These are phyloP conservation scores for Empis stercorea DNA, from an alignment of 2,888 invertebrate genomes.

Conservation along the genomic window DNA sequence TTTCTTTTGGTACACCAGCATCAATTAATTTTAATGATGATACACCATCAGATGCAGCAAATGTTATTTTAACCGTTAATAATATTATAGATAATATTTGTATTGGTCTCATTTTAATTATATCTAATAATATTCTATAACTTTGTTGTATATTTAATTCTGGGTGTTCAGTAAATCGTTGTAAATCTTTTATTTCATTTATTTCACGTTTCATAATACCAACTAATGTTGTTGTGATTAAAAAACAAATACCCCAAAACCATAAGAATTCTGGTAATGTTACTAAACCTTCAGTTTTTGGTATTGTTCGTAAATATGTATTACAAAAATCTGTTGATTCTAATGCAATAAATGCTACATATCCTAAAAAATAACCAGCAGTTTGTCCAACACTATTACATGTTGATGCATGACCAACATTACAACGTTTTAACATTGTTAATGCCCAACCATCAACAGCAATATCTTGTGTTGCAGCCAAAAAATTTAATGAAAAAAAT, in stretches of 20 bases:
- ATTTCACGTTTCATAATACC: slow-evolving; percentile 78
- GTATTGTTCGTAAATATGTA: slow-evolving; percentile 64
- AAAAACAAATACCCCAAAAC: slow-evolving; percentile 90
- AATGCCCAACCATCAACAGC: slow-evolving; percentile 99
- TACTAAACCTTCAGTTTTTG: slow-evolving; percentile 57
- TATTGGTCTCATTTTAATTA: slow-evolving; percentile 72
- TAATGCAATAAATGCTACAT: slow-evolving; percentile 89
- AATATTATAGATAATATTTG: slow-evolving; percentile 64
- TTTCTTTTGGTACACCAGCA: slow-evolving; percentile 91
- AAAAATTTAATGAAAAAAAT: slow-evolving; percentile 85
- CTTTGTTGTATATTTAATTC: slow-evolving; percentile 49
- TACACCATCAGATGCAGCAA: slow-evolving; percentile 90
- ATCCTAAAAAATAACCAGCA: slow-evolving; percentile 92
- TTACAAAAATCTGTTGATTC: slow-evolving; percentile 96
- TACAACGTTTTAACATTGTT: slow-evolving; percentile 94
- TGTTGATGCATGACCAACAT: slow-evolving; percentile 96
- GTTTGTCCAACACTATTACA: slow-evolving; percentile 99
- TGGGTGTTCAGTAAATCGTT: slow-evolving; percentile 28
- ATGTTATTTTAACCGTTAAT: slow-evolving; percentile 85
- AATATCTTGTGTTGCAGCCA: slow-evolving; percentile 98
- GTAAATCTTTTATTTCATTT: slow-evolving; percentile 29
- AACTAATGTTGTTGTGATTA: slow-evolving; percentile 79
- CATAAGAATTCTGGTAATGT: slow-evolving; percentile 72
- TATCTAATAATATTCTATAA: slow-evolving; percentile 69
- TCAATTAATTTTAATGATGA: slow-evolving; percentile 91